A percentile compares a stretch with the other conserved stretches of the same genome.
These are phyloP conservation scores for Amblyornis subalaris DNA, from an alignment of 2,113 vertebrate species.

Conservation along the genomic window DNA sequence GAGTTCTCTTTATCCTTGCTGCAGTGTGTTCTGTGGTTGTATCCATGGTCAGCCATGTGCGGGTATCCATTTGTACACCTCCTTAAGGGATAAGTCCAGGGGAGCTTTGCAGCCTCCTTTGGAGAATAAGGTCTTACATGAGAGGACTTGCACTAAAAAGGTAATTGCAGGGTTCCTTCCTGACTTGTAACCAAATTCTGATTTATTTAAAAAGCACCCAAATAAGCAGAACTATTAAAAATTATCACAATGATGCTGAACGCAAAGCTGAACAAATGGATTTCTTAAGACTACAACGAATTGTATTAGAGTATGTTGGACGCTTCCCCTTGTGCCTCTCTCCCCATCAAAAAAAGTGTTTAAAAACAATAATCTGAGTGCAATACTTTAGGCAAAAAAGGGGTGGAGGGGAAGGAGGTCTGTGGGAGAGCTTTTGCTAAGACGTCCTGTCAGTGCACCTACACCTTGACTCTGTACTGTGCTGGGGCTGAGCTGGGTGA, in stretches of 20 bases:
- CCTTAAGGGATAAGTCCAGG: background rate
- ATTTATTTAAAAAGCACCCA: background rate
- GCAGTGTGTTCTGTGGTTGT: background rate
- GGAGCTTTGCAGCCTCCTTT: background rate
- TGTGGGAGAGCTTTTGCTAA: background rate
- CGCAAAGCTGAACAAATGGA: background rate
- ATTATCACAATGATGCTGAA: background rate
- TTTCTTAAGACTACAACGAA: background rate
- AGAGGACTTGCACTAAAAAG: background rate
- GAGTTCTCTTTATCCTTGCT: background rate
- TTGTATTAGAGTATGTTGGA: background rate
- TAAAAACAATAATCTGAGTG: background rate
- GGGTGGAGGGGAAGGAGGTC: background rate
- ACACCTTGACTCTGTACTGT: rapidly evolving
- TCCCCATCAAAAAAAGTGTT: background rate
- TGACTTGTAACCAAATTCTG: background rate
- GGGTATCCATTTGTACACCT: background rate
- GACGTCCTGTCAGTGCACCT: background rate
- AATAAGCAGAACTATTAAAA: background rate
- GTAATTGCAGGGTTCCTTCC: background rate
- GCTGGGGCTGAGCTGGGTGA: background rate
- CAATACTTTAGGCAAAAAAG: background rate
- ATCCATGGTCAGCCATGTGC: rapidly evolving
- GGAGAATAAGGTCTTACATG: background rate
- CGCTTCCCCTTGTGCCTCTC: background rate